Evolutionary conservation across 1,140 invertebrate species (phyloP).

Genomic region (Macrotrachela quadricornifera): DNA sequence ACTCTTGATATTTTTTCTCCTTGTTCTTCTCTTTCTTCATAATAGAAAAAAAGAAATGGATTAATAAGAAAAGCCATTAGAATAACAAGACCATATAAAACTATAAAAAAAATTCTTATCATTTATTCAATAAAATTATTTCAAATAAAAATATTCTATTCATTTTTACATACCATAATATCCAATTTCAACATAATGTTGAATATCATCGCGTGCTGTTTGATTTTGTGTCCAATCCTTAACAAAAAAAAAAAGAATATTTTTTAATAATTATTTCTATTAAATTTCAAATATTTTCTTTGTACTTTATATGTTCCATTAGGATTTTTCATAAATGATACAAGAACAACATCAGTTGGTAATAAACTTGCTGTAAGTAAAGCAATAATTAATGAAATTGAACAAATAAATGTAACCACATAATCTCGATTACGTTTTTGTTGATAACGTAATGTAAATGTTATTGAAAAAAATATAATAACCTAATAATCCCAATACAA

Average conservation of each 20-base stretch:
- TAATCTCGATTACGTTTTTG: too few relatives aligned
- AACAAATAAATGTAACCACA: too few relatives aligned
- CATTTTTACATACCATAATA: slow-evolving; percentile 25
- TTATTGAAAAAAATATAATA: too few relatives aligned
- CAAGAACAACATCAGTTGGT: slow-evolving; percentile 32
- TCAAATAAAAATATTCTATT: too few relatives aligned
- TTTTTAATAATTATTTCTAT: not conserved
- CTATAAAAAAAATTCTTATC: slow-evolving; percentile 16
- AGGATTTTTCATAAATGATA: slow-evolving; percentile 31
- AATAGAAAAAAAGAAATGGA: slow-evolving; percentile 33
- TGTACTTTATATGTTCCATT: slow-evolving; percentile 30
- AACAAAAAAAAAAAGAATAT: not conserved
- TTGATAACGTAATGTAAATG: too few relatives aligned
- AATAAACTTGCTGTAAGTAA: slow-evolving; percentile 27
- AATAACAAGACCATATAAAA: slow-evolving; percentile 26
- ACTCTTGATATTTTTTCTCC: not conserved
- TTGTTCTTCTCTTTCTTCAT: slow-evolving; percentile 31
- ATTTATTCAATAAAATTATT: too few relatives aligned
- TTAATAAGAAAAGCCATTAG: slow-evolving; percentile 29
- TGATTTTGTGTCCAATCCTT: slow-evolving; percentile 25
- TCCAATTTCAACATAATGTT: slow-evolving; percentile 21
- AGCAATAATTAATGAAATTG: slow-evolving; percentile 8
- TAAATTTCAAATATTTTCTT: not conserved
- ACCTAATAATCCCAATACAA: too few relatives aligned
- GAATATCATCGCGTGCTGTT: slow-evolving; percentile 16